phyloP scores from a whole-genome alignment of 2,888 invertebrate species.

The Meteorus colon region DNA sequence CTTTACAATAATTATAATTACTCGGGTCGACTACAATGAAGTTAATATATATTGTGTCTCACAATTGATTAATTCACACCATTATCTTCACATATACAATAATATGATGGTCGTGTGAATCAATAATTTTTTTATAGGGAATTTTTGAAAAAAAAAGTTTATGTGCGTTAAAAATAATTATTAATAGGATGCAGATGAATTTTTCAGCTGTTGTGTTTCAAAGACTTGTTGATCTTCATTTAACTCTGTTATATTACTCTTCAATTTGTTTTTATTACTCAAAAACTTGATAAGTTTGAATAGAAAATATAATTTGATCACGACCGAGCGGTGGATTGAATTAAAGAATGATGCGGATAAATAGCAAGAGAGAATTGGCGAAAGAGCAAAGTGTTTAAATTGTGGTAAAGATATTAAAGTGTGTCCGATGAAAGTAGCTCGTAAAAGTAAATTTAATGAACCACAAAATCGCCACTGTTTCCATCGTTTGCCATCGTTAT shows the following conservation, averaged over 20 bases:
- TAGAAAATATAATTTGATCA: not conserved
- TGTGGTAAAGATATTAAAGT: slow-evolving; percentile 32
- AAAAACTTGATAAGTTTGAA: not conserved
- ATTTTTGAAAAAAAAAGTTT: not conserved
- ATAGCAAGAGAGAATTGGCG: not conserved
- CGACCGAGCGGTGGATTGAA: not conserved
- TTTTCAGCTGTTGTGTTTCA: not conserved
- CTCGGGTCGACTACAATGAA: slow-evolving; percentile 28
- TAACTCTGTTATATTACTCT: not conserved
- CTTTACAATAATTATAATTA: slow-evolving; percentile 61
- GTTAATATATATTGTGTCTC: not conserved
- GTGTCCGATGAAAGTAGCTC: slow-evolving; percentile 15
- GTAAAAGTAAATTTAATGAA: slow-evolving; percentile 30
- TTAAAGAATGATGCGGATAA: not conserved
- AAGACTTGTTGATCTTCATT: not conserved
- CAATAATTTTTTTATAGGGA: not conserved
- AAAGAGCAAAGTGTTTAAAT: slow-evolving; percentile 18
- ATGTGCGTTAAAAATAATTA: not conserved
- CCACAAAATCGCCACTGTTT: slow-evolving; percentile 31
- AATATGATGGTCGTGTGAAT: not conserved
- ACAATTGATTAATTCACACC: not conserved
- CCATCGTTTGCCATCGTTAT: slow-evolving; percentile 9
- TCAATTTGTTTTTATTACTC: not conserved
- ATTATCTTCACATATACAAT: not conserved
- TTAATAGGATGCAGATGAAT: not conserved